A percentile compares a stretch with the other conserved stretches of the same genome.
These are phyloP conservation scores for Gymnarchus niloticus DNA, from an alignment of 2,113 vertebrate species.

Conservation along the genomic window DNA sequence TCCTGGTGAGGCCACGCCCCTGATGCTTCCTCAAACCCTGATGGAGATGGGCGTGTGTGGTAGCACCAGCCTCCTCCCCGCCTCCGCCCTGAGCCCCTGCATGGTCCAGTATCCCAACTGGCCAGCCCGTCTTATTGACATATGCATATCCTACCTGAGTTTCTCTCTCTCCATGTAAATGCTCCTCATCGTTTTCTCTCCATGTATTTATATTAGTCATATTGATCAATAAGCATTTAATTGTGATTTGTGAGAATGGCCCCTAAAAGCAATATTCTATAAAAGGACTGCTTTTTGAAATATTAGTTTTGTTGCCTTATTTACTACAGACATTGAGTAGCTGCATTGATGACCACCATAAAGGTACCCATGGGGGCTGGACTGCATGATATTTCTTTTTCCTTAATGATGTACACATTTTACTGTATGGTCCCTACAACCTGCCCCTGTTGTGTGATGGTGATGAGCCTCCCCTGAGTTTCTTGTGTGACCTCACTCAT, in stretches of 20 bases:
- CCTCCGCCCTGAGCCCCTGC: slow-evolving; percentile 65
- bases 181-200: background rate
- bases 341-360: background rate
- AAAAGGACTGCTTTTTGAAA: background rate
- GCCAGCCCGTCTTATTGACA: slow-evolving; percentile 50
- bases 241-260: background rate
- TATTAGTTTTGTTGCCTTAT: background rate
- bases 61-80: slow-evolving; percentile 56
- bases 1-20: slow-evolving; percentile 50
- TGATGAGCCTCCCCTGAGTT: slow-evolving; percentile 33
- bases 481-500: slow-evolving; percentile 56
- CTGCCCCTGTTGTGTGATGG: slow-evolving; percentile 55
- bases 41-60: slow-evolving; percentile 58
- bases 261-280: background rate
- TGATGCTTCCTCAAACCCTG: slow-evolving; percentile 58
- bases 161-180: too few relatives aligned
- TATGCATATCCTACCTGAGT: slow-evolving; percentile 70
- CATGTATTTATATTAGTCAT: background rate
- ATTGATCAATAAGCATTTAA: background rate
- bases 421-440: slow-evolving; percentile 68
- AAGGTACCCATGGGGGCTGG: background rate
- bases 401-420: slow-evolving; percentile 65
- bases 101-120: slow-evolving; percentile 61
- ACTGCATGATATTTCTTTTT: slow-evolving; percentile 10
- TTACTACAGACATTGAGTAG: background rate